Conservation (phyloP, 2,797 vertebrate genomes). For the Eulemur albifrons region DNA sequence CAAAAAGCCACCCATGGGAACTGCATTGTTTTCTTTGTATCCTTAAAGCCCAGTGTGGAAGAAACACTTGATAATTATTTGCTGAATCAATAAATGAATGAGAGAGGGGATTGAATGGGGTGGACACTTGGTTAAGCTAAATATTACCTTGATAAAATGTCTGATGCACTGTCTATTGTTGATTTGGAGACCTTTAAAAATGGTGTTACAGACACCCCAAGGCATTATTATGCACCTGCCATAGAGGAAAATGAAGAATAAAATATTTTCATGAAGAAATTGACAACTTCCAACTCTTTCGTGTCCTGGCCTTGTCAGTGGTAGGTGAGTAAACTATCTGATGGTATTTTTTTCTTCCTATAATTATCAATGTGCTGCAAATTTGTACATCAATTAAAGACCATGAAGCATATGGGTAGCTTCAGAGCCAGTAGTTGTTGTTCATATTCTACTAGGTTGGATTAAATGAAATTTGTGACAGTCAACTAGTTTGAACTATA, state of each 20-base stretch:
- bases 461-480: background rate
- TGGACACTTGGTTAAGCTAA: background rate
- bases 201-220: background rate
- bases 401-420: background rate
- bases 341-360: background rate
- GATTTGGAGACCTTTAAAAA: slow-evolving; percentile 38
- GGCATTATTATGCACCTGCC: background rate
- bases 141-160: background rate
- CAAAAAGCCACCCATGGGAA: background rate
- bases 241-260: background rate
- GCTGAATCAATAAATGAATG: slow-evolving; percentile 14
- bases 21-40: background rate
- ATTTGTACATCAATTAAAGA: background rate
- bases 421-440: background rate
- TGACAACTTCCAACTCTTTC: background rate
- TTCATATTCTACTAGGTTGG: background rate
- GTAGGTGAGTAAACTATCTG: background rate
- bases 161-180: background rate
- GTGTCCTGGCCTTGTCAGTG: background rate
- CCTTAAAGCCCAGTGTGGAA: background rate
- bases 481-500: background rate
- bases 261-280: slow-evolving; percentile 8
- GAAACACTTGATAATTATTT: background rate
- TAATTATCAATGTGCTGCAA: background rate
- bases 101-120: background rate